phyloP scores from a whole-genome alignment of 2,888 invertebrate species.

The Neoascia interrupta region DNA sequence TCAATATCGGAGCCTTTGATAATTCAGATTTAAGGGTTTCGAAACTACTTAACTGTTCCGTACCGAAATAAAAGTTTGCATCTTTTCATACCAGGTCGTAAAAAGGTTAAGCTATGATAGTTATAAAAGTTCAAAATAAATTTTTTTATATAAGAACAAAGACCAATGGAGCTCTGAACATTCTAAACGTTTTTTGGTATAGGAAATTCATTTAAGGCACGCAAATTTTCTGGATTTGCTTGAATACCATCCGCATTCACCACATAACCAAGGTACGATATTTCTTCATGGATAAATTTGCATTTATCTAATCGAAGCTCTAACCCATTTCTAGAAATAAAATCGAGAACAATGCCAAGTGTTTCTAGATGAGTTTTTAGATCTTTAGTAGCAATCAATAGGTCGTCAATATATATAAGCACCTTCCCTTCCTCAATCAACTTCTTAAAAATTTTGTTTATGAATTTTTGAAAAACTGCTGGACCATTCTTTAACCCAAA shows the following conservation, averaged over 20 bases:
- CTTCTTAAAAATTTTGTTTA: too few relatives aligned
- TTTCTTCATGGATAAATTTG: not conserved
- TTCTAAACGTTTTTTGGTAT: not conserved
- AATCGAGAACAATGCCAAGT: not conserved
- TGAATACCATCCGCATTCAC: too few relatives aligned
- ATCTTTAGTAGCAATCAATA: conserved; percentile 35
- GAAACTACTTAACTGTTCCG: not conserved
- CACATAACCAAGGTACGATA: too few relatives aligned
- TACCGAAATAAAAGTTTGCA: not conserved
- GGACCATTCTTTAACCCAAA: too few relatives aligned
- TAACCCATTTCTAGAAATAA: not conserved
- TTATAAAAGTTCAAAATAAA: not conserved
- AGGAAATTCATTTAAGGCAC: not conserved
- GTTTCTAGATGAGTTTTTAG: too few relatives aligned
- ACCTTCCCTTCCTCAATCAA: conserved; percentile 13
- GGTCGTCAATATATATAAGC: conserved; percentile 38
- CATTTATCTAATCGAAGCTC: not conserved
- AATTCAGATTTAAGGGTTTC: not conserved
- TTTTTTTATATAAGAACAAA: not conserved
- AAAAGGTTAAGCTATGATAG: too few relatives aligned
- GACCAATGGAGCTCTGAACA: not conserved
- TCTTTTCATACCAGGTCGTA: too few relatives aligned
- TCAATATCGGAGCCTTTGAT: not conserved
- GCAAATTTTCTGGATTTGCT: not conserved
- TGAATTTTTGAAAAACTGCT: too few relatives aligned